Conservation (phyloP, 2,888 invertebrate species). For the Opisthograptis luteolata region DNA sequence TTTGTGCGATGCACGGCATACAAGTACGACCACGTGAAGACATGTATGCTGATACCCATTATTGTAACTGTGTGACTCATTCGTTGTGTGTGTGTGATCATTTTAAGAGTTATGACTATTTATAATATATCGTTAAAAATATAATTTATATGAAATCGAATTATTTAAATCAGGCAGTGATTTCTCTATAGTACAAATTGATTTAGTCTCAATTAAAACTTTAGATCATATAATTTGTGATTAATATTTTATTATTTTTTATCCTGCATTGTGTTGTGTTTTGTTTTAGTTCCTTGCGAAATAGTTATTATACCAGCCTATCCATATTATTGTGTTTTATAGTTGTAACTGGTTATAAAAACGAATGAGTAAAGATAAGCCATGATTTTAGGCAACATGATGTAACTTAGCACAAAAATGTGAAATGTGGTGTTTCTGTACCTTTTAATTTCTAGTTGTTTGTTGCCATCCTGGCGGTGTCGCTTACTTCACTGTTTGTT, state of each 20-base stretch:
- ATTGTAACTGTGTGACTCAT: neutral
- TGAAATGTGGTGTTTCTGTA: slow-evolving; percentile 12
- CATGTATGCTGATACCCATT: no score
- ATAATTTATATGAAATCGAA: slow-evolving; percentile 37
- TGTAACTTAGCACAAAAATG: slow-evolving; percentile 33
- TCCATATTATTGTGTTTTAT: slow-evolving; percentile 11
- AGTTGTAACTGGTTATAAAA: slow-evolving; percentile 11
- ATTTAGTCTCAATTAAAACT: slow-evolving; percentile 63
- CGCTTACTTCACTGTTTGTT: slow-evolving; percentile 39
- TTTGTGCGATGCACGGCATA: no score
- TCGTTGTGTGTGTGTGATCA: neutral
- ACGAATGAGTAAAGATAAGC: slow-evolving; percentile 18
- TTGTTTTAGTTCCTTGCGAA: slow-evolving; percentile 39
- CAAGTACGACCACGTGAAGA: no score
- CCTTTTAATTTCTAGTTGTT: slow-evolving; percentile 30
- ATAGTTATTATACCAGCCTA: slow-evolving; percentile 23
- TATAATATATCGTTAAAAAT: slow-evolving; percentile 1
- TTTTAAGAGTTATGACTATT: neutral
- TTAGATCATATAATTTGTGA: slow-evolving; percentile 58
- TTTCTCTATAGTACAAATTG: slow-evolving; percentile 77
- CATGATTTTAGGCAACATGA: slow-evolving; percentile 20
- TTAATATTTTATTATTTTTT: slow-evolving; percentile 50
- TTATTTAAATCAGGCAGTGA: slow-evolving; percentile 56
- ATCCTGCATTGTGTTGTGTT: slow-evolving; percentile 50
- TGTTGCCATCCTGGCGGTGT: slow-evolving; percentile 28